A percentile compares a stretch with the other conserved stretches of the same genome.
phyloP scores from a whole-genome alignment of 2,888 invertebrate genomes.

The Synergus umbraculus region DNA sequence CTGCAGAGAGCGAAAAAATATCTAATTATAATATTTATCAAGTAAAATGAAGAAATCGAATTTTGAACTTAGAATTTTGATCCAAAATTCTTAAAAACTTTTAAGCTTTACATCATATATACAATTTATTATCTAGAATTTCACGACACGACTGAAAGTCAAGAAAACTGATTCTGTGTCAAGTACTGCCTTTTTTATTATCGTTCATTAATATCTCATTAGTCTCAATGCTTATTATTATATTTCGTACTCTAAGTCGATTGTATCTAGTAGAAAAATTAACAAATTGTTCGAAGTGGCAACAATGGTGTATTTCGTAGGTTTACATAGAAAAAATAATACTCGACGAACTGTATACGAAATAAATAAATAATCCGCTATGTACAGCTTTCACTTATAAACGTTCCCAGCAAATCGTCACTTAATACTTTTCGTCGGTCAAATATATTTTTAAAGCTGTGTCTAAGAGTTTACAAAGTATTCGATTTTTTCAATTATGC shows the following conservation, averaged over 20 bases:
- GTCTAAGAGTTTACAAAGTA: neutral
- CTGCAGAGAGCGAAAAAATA: too few relatives aligned
- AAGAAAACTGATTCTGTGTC: neutral
- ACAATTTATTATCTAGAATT: neutral
- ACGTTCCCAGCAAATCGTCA: neutral
- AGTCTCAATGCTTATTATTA: neutral
- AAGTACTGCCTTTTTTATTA: slow-evolving; percentile 11
- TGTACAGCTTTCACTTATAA: slow-evolving; percentile 7
- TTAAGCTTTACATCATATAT: neutral
- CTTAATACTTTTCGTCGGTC: slow-evolving; percentile 17
- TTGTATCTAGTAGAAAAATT: neutral
- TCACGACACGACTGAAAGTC: neutral
- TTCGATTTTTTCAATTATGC: neutral
- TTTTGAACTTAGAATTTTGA: too few relatives aligned
- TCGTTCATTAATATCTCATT: neutral
- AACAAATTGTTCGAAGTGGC: slow-evolving; percentile 14
- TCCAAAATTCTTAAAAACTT: neutral
- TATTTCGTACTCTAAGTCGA: slow-evolving; percentile 3
- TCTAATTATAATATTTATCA: too few relatives aligned
- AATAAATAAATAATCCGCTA: slow-evolving; percentile 34
- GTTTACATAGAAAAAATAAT: slow-evolving; percentile 31
- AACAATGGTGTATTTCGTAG: slow-evolving; percentile 17
- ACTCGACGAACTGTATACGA: slow-evolving; percentile 22
- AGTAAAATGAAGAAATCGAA: too few relatives aligned
- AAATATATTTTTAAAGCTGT: neutral